A percentile compares a stretch with the other conserved stretches of the same genome.
Evolutionary conservation across 1,140 invertebrate genomes (phyloP).

Genomic region (Formica selysi): DNA sequence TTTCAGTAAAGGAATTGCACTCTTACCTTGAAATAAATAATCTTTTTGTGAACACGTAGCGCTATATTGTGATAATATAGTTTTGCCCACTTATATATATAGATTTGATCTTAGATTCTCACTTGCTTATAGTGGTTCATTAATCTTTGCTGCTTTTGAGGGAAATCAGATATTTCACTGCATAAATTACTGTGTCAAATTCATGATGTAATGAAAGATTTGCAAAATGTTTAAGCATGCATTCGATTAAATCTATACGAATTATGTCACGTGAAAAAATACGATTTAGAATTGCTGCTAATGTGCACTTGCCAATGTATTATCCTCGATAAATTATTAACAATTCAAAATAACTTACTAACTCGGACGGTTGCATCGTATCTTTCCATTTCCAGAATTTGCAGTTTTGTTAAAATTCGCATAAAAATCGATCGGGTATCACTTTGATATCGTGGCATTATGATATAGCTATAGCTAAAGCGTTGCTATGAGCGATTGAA

Average conservation of each 20-base stretch:
- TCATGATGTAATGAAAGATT: neutral
- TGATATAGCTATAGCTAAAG: neutral
- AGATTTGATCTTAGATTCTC: conserved; percentile 4
- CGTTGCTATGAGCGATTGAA: neutral
- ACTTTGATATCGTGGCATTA: neutral
- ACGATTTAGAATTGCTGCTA: neutral
- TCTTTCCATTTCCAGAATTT: neutral
- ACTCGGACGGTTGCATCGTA: neutral
- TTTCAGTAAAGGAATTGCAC: no score
- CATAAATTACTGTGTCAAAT: neutral
- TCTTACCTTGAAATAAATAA: neutral
- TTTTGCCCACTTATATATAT: neutral
- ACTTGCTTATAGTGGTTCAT: neutral
- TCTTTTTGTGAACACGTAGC: neutral
- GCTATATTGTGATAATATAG: neutral
- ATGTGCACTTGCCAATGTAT: neutral
- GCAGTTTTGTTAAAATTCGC: neutral
- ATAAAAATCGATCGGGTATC: neutral
- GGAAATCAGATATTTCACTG: neutral
- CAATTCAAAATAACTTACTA: neutral
- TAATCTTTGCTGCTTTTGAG: neutral
- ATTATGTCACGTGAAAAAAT: neutral
- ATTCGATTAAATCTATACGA: neutral
- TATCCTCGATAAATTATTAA: neutral
- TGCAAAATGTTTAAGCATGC: neutral